phyloP scores from a whole-genome alignment of 2,797 vertebrate genomes.

The Cirrhinus mrigala region DNA sequence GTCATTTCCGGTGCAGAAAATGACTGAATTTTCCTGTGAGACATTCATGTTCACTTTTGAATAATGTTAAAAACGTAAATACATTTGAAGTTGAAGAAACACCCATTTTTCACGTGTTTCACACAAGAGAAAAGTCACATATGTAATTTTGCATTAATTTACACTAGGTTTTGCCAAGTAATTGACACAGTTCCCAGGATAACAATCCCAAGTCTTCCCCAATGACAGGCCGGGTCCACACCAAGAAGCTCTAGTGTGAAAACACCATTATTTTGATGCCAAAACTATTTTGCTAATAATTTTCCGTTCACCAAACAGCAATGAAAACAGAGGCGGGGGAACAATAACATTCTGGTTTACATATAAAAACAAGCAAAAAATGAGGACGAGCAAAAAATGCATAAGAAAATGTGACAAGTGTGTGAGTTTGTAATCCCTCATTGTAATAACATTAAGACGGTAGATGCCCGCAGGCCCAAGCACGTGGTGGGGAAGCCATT shows the following conservation, averaged over 20 bases:
- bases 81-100: neutral
- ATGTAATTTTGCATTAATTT: neutral
- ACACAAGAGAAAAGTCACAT: neutral
- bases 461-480: conserved; percentile 39
- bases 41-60: neutral
- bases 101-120: neutral
- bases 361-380: neutral
- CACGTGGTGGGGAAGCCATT: conserved; percentile 51
- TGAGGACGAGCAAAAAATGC: neutral
- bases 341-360: neutral
- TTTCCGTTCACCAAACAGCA: neutral
- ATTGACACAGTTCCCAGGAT: neutral
- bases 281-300: neutral
- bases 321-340: neutral
- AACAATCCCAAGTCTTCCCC: neutral
- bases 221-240: neutral
- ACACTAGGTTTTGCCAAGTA: neutral
- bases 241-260: neutral
- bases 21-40: neutral
- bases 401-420: neutral
- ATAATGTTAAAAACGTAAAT: neutral
- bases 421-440: conserved; percentile 26
- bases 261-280: neutral
- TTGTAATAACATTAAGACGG: conserved; percentile 47
- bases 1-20: neutral